phyloP scores from a whole-genome alignment of 1,140 invertebrate species.

The Eufriesea mexicana region DNA sequence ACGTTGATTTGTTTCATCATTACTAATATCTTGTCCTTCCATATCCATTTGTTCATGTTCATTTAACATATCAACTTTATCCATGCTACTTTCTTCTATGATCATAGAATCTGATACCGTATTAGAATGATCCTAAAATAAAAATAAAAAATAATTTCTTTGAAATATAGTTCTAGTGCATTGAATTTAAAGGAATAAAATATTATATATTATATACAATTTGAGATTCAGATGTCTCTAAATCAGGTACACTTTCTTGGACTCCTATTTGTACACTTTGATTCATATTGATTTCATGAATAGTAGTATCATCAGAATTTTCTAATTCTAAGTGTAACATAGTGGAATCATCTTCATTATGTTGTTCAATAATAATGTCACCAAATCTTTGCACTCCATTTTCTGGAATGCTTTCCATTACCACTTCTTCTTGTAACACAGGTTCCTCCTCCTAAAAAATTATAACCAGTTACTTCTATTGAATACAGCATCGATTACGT shows the following conservation, averaged over 20 bases:
- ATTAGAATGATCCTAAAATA: constrained; percentile 41
- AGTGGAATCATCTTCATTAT: constrained; percentile 61
- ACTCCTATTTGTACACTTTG: constrained; percentile 59
- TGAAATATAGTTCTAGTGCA: constrained; percentile 32
- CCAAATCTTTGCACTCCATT: constrained; percentile 69
- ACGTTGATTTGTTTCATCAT: constrained; percentile 68
- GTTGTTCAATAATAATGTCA: constrained; percentile 65
- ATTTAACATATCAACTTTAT: constrained; percentile 58
- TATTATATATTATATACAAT: constrained; percentile 58
- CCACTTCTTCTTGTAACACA: constrained; percentile 38
- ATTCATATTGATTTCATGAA: constrained; percentile 49
- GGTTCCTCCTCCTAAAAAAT: constrained; percentile 46
- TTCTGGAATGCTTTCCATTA: constrained; percentile 63
- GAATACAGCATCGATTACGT: background rate
- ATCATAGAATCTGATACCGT: constrained; percentile 54
- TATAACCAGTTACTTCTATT: constrained; percentile 3
- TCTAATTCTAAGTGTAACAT: constrained; percentile 67
- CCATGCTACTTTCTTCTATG: constrained; percentile 60
- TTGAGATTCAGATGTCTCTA: constrained; percentile 73
- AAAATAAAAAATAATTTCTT: constrained; percentile 7
- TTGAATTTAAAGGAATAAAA: constrained; percentile 8
- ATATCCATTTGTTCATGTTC: constrained; percentile 46
- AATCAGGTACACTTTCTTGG: constrained; percentile 70
- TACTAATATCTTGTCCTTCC: constrained; percentile 53
- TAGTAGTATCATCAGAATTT: constrained; percentile 59